Base-by-base conservation (phyloP, 1,140 invertebrate genomes). In the Trichonephila clavipes region DNA sequence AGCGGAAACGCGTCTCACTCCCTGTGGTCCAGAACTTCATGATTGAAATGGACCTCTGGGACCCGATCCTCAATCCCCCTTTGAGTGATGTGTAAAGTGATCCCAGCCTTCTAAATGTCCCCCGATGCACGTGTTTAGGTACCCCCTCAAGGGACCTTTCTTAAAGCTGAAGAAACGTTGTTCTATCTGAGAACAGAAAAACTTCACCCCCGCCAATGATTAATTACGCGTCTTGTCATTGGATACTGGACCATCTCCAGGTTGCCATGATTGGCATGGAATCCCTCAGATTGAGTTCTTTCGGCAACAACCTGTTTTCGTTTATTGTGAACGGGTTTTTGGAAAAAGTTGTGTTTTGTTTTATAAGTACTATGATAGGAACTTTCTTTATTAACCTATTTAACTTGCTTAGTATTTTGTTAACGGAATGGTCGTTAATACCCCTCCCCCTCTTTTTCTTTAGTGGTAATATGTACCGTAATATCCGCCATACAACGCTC, bases 41-140 rank as follows among this genome's bases (percentile, higher is more conserved):
- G 89, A 90, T 90, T 90, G 89, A 90, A 90, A 90, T 62, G 89
- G 72, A 81, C 89, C 89, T 81, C 24, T 77, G 72, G 72, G 89
- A 90, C 69, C 44, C 14, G 28, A 44, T 88, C 51, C 82, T 83
- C 72, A 77, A 61, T 85, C 34, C 62, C 51, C 58, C 61, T 62
- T 66, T 85, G 90, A 92, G 16, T 85, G 90, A 92, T 83, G 81
- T 85, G 90, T 61, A 92, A 92, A 92, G 90, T 69, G 90, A 92
- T 85, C 72, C 61, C 21, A 34, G 44, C 88, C 72, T 59, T 81
- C 28, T 61, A 28, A 64, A 83, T 58, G 59, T 66, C 66, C 91
- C 91, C 83, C 34, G 40, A 16, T 87, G 82, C 91, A 91, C 69
- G 83, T 92, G 91, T 92, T 92, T 61, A 58, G 82, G 66, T 64